These are phyloP conservation scores for Drosophila auraria DNA, from an alignment of 1,140 invertebrate species.

Conservation along the genomic window DNA sequence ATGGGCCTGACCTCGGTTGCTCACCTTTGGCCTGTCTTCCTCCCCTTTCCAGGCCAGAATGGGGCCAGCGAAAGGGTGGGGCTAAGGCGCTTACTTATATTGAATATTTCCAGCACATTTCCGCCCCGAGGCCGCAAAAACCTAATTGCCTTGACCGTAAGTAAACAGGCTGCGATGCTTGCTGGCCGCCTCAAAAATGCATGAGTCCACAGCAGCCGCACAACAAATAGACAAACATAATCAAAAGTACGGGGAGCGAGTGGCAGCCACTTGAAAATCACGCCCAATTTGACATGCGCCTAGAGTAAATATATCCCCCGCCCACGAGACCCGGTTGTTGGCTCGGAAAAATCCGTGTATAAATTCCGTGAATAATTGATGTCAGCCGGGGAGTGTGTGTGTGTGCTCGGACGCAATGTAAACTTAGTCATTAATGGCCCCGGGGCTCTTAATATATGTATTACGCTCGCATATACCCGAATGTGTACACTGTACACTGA, in stretches of 20 bases:
- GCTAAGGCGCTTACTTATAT: constrained; percentile 81
- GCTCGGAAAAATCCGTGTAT: constrained; percentile 74
- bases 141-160: constrained; percentile 82
- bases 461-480: constrained; percentile 32
- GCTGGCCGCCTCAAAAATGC: constrained; percentile 67
- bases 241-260: constrained; percentile 66
- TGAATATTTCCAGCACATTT: constrained; percentile 68
- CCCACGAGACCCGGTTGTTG: constrained; percentile 11
- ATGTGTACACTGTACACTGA: constrained; percentile 31
- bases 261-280: constrained; percentile 74
- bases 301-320: constrained; percentile 66
- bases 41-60: not conserved
- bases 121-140: constrained; percentile 67
- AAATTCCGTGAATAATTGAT: constrained; percentile 81
- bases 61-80: constrained; percentile 17
- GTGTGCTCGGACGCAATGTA: constrained; percentile 60
- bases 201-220: constrained; percentile 56
- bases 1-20: constrained; percentile 2
- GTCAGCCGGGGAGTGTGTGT: constrained; percentile 41
- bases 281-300: constrained; percentile 81
- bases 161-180: constrained; percentile 50
- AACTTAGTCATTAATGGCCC: constrained; percentile 72
- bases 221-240: constrained; percentile 83
- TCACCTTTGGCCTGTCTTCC: constrained; percentile 18
- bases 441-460: constrained; percentile 70